A percentile compares a stretch with the other conserved stretches of the same genome.
Evolutionary conservation across 37 sponge, comb jelly and placozoan genomes (phyloP).

Genomic region (Amphimedon queenslandica): DNA sequence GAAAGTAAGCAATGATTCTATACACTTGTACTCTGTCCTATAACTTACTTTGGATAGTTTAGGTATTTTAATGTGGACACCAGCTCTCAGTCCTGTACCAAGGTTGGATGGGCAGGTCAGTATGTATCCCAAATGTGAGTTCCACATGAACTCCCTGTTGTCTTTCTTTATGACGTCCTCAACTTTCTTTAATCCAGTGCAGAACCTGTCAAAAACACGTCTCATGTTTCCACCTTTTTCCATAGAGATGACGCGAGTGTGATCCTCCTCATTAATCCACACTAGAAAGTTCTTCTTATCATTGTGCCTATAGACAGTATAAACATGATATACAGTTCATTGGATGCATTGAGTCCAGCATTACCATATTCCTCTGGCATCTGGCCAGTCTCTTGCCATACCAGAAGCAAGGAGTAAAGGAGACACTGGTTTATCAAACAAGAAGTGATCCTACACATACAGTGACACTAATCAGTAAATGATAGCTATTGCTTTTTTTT

Average conservation of each 20-base stretch:
- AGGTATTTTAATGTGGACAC: constrained; percentile 78
- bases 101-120: constrained; percentile 75
- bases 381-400: constrained; percentile 51
- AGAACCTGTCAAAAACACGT: constrained; percentile 67
- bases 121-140: constrained; percentile 60
- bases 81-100: constrained; percentile 80
- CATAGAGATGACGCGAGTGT: constrained; percentile 82
- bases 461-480: background rate
- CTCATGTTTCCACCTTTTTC: constrained; percentile 79
- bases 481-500: background rate
- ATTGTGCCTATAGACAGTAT: constrained; percentile 55
- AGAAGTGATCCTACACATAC: constrained; percentile 48
- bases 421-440: constrained; percentile 53
- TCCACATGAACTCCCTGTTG: constrained; percentile 53
- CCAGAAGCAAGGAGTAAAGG: constrained; percentile 24
- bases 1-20: background rate
- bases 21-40: background rate
- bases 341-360: too few relatives aligned
- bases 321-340: too few relatives aligned
- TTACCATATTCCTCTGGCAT: constrained; percentile 50
- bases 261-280: constrained; percentile 84
- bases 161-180: constrained; percentile 38
- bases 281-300: constrained; percentile 49
- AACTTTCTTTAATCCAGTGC: constrained; percentile 52
- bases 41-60: constrained; percentile 17